phyloP scores from a whole-genome alignment of 2,113 vertebrate genomes.

The Polypterus senegalus region DNA sequence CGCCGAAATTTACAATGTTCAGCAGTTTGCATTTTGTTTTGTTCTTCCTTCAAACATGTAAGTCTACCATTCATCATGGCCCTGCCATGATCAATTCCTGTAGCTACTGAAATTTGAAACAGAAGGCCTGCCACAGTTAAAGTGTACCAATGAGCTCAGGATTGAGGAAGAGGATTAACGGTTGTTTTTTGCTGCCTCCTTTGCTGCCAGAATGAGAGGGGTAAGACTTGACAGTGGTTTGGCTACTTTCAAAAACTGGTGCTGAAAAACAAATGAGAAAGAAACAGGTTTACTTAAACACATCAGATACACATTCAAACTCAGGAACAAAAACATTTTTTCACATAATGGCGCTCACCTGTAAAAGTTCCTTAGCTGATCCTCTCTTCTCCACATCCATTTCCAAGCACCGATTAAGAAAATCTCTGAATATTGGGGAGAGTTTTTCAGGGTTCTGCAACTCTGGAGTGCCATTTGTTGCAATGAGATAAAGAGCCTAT shows the following conservation, averaged over 20 bases:
- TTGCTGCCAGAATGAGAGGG: constrained; percentile 86
- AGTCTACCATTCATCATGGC: neutral
- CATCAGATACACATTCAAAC: neutral
- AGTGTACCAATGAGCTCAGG: neutral
- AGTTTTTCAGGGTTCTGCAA: constrained; percentile 93
- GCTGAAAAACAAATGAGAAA: constrained; percentile 40
- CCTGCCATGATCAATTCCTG: constrained; percentile 8
- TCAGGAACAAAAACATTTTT: constrained; percentile 4
- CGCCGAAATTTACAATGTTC: neutral
- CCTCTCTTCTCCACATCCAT: constrained; percentile 97
- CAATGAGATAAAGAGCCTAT: constrained; percentile 93
- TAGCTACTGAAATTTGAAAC: neutral
- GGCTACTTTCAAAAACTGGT: constrained; percentile 90
- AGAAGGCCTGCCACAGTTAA: neutral
- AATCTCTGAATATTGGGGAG: constrained; percentile 77
- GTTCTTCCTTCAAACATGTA: neutral
- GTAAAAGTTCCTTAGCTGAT: constrained; percentile 82
- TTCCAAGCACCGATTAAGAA: constrained; percentile 85
- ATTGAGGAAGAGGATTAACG: constrained; percentile 43
- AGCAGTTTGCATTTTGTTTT: constrained; percentile 4
- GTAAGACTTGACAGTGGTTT: constrained; percentile 92
- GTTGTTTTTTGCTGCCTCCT: constrained; percentile 88
- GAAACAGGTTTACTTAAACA: neutral
- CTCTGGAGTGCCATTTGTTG: constrained; percentile 90
- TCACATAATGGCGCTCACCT: constrained; percentile 47